phyloP scores from a whole-genome alignment of 64 coral and sea anemone genomes.

The Cladopsammia gracilis region DNA sequence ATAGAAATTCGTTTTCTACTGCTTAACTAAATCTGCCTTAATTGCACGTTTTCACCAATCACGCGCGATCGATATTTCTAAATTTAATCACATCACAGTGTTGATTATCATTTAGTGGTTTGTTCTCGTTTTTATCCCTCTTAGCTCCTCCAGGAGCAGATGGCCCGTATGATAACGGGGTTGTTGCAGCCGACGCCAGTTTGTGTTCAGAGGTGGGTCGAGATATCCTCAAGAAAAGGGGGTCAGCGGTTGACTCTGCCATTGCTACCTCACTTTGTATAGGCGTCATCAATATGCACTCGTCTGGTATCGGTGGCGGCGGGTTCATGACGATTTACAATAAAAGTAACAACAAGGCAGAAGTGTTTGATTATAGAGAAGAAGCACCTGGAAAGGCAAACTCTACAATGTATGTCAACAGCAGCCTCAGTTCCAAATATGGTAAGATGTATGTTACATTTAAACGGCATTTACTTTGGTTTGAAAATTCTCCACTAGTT shows the following conservation, averaged over 20 bases:
- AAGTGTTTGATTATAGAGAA: slow-evolving; percentile 89
- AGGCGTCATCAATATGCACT: slow-evolving; percentile 97
- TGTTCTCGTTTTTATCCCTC: not conserved
- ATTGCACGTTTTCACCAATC: too few relatives aligned
- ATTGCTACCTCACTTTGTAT: slow-evolving; percentile 88
- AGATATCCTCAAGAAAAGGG: slow-evolving; percentile 89
- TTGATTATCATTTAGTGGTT: too few relatives aligned
- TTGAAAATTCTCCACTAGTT: too few relatives aligned
- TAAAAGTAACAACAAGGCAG: not conserved
- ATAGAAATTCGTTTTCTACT: too few relatives aligned
- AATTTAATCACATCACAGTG: too few relatives aligned
- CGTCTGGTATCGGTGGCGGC: slow-evolving; percentile 93
- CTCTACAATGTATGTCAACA: slow-evolving; percentile 79
- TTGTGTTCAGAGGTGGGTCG: slow-evolving; percentile 85
- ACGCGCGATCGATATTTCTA: too few relatives aligned
- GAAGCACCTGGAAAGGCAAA: slow-evolving; percentile 70
- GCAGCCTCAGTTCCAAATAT: slow-evolving; percentile 15
- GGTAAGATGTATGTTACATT: slow-evolving; percentile 38
- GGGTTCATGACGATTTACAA: slow-evolving; percentile 93
- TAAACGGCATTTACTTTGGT: too few relatives aligned
- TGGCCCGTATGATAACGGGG: slow-evolving; percentile 81
- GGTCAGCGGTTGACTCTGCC: slow-evolving; percentile 90
- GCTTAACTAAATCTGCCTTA: too few relatives aligned
- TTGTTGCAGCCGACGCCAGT: slow-evolving; percentile 85
- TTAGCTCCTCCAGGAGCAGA: slow-evolving; percentile 39